Evolutionary conservation across 2,113 vertebrate species (phyloP).

Genomic region (Centropristis striata): DNA sequence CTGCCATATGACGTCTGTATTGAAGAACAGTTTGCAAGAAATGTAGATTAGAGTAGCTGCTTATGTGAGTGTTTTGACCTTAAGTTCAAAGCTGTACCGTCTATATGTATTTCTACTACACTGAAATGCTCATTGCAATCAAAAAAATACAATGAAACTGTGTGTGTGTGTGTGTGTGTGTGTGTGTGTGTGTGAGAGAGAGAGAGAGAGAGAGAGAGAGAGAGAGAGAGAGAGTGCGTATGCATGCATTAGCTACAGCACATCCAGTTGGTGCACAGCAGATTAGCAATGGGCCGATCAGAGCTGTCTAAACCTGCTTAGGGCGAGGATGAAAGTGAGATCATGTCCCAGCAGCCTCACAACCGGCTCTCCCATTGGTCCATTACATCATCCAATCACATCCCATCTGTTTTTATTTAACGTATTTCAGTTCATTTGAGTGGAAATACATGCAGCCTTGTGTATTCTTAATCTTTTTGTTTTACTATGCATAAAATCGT

Average conservation of each 20-base stretch:
- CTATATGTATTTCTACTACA: background rate
- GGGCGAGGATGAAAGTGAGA: conserved; percentile 76
- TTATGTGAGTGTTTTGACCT: background rate
- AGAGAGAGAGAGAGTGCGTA: background rate
- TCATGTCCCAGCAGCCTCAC: conserved; percentile 67
- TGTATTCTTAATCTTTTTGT: background rate
- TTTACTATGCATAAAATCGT: background rate
- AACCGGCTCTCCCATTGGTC: conserved; percentile 66
- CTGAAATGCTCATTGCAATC: background rate
- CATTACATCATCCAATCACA: conserved; percentile 58
- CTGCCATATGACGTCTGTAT: background rate
- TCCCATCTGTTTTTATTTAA: conserved; percentile 34
- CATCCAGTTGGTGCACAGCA: conserved; percentile 46
- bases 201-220: too few species aligned
- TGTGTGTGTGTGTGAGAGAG: background rate
- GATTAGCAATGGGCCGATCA: conserved; percentile 64
- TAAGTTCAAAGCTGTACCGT: background rate
- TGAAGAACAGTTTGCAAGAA: background rate
- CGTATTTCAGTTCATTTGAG: background rate
- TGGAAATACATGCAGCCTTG: background rate
- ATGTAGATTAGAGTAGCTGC: background rate
- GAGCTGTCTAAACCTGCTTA: conserved; percentile 70
- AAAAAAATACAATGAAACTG: conserved; percentile 1
- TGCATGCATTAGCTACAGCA: conserved; percentile 49
- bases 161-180: conserved; percentile 4